phyloP scores from a whole-genome alignment of 2,113 vertebrate species.

The Abramis brama region DNA sequence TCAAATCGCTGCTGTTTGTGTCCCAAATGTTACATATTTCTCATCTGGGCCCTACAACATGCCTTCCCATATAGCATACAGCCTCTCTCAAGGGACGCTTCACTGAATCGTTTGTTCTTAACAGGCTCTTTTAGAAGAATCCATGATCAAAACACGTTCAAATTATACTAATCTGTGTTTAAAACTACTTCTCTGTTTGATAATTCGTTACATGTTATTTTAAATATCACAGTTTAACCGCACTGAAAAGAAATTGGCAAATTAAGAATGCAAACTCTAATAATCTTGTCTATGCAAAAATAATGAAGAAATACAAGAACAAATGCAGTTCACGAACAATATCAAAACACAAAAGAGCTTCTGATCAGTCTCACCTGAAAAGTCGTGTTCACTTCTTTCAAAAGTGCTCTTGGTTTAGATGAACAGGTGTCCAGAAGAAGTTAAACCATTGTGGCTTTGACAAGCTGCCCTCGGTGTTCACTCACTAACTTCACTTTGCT shows the following conservation, averaged over 20 bases:
- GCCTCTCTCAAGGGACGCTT: slow-evolving; percentile 8
- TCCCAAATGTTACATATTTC: slow-evolving; percentile 4
- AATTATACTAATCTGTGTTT: background rate
- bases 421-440: slow-evolving; percentile 22
- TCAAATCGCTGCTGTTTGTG: background rate
- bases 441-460: slow-evolving; percentile 14
- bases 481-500: background rate
- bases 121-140: slow-evolving; percentile 20
- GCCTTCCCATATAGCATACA: slow-evolving; percentile 19
- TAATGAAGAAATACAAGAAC: background rate
- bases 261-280: background rate
- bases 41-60: slow-evolving; percentile 34
- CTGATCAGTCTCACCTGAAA: slow-evolving; percentile 24
- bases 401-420: slow-evolving; percentile 25
- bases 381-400: slow-evolving; percentile 38
- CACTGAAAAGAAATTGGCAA: background rate
- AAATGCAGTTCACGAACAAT: background rate
- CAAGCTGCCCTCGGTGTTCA: slow-evolving; percentile 27
- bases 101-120: background rate
- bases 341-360: background rate
- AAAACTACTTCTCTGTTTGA: background rate
- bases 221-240: background rate
- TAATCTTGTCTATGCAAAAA: background rate
- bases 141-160: background rate
- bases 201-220: background rate